phyloP scores from a whole-genome alignment of 2,797 vertebrate genomes.

The Ceyx erithaca region DNA sequence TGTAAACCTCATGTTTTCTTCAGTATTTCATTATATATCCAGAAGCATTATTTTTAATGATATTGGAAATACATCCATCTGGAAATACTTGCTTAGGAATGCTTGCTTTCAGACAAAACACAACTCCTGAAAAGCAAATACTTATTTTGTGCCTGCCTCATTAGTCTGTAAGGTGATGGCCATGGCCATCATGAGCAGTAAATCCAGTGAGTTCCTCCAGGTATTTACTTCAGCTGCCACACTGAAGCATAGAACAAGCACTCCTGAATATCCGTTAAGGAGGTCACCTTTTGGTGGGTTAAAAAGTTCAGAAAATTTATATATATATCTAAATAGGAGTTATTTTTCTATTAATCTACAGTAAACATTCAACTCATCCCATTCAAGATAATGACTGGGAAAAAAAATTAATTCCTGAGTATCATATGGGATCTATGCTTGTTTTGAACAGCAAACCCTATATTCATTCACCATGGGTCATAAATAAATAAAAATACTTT shows the following conservation, averaged over 20 bases:
- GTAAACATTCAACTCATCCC: neutral
- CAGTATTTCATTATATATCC: neutral
- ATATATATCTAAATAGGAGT: neutral
- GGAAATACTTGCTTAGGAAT: neutral
- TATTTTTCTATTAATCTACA: neutral
- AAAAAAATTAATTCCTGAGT: neutral
- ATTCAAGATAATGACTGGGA: neutral
- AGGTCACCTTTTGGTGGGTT: neutral
- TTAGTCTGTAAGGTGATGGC: neutral
- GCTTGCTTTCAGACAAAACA: neutral
- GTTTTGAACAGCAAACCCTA: neutral
- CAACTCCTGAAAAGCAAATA: neutral
- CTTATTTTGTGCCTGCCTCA: neutral
- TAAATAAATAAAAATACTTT: neutral
- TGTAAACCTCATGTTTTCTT: neutral
- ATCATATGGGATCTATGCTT: fast-evolving
- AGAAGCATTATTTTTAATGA: neutral
- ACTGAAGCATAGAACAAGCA: neutral
- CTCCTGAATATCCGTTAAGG: fast-evolving
- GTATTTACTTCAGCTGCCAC: neutral
- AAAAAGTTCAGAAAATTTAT: neutral
- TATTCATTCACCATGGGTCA: neutral
- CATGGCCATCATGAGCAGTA: neutral
- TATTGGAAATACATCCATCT: neutral
- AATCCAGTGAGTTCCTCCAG: neutral